Evolutionary conservation across 2,113 vertebrate genomes (phyloP), one percentile per base, ranked within the genome.

Genomic region (Cinclus cinclus): DNA sequence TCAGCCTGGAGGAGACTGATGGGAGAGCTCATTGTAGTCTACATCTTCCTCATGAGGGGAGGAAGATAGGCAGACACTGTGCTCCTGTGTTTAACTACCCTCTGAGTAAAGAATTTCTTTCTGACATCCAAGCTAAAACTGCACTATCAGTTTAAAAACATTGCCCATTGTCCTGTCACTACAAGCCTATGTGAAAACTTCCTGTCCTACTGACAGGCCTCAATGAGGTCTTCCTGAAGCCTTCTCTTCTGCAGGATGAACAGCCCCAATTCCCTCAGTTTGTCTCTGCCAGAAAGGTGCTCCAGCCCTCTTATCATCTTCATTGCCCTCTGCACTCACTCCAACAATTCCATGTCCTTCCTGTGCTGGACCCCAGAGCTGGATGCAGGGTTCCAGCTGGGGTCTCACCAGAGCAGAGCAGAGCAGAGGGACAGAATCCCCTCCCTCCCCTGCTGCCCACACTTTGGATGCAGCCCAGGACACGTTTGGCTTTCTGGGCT

Each of bases 281-380:
- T 58, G 8, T 41, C 35, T 60, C 27, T 24, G 7, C 21, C 58
- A 35, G 33, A 60, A 55, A 60, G 33, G 8, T 60, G 17, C 31
- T 44, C 22, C 27, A 37, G 6, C 14, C 9, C 7, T 60, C 63
- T 60, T 37, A 39, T 68, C 44, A 37, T 27, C 53, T 60, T 60
- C 22, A 23, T 6, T 31, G 39, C 7, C 12, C 19, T 77, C 3
- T 44, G 31, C 31, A 52, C 14, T 52, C 0, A 0, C 17, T 50
- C 21, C 37, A 7, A 3, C 27, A 5, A 3, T 1, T 44, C 44
- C 11, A 3, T 37, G 37, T 44, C 14, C 11, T 15, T 2, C 22
- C 22, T 27, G 11, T 27, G 31, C 33, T 33, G 25, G 14, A 42
- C 3, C 9, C 31, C 31, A 52, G 62, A 59, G 21, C 31, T 37